A percentile compares a stretch with the other conserved stretches of the same genome.
Evolutionary conservation across 2,888 invertebrate species (phyloP).

Genomic region (Xylota segnis): DNA sequence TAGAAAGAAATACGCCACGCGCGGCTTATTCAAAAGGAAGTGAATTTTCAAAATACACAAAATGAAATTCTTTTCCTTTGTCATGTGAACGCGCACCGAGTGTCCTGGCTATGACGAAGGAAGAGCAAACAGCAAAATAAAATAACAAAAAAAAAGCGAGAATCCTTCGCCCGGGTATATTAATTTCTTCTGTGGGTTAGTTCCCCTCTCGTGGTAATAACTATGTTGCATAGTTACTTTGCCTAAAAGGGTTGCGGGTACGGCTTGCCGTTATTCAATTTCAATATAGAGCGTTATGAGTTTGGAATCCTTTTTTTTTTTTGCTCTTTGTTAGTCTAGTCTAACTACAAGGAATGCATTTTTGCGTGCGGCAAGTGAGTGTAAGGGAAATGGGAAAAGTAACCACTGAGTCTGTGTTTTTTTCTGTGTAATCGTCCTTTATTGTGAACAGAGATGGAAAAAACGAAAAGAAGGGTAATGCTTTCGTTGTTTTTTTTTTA

Average conservation of each 20-base stretch:
- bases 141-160: constrained; percentile 8
- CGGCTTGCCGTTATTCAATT: constrained; percentile 30
- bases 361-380: not conserved
- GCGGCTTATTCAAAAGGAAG: constrained; percentile 7
- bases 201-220: not conserved
- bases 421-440: not conserved
- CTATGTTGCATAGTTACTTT: constrained; percentile 13
- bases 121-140: not conserved
- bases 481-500: not conserved
- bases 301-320: constrained; percentile 8
- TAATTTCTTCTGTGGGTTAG: constrained; percentile 32
- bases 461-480: not conserved
- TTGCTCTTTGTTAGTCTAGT: not conserved
- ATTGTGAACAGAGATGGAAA: not conserved
- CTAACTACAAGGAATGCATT: constrained; percentile 39
- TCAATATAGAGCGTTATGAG: constrained; percentile 40
- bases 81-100: constrained; percentile 40
- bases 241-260: constrained; percentile 31
- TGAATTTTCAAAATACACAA: constrained; percentile 33
- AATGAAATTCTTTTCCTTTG: constrained; percentile 49
- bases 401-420: not conserved
- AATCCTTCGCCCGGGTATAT: constrained; percentile 32
- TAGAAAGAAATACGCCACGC: not conserved
- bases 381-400: not conserved
- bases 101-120: constrained; percentile 7